Evolutionary conservation across 2,888 invertebrate species (phyloP), one percentile per base, ranked within the genome.

Genomic region (Trichogramma dendrolimi): DNA sequence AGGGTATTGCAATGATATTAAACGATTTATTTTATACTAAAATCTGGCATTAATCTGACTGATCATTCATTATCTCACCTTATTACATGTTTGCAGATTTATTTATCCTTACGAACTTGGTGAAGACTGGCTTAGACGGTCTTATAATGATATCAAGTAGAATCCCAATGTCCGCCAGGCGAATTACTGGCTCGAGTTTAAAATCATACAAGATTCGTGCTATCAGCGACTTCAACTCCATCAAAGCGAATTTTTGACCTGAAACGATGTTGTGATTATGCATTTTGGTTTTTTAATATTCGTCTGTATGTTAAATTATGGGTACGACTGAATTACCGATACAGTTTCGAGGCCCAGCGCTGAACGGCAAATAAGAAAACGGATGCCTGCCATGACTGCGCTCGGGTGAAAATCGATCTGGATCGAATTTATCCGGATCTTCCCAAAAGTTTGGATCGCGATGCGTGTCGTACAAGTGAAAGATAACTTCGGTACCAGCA

Each of bases 301-400:
- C 8, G 8, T 46, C n/a, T 3, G 46, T 46, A 10, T 27, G 27
- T 27, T 27, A 2, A 27, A 27, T 27, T 10, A 46, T 46, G 10
- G 46, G 46, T 46, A 46, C n/a, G 3, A 2, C 27, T 27, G 27
- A 27, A 27, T 72, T 79, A 86, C 87, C 88, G 67, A 88, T 87
- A 69, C 88, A 88, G 74, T 88, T 88, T 40, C 88, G 81, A 0
- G 85, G 84, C 4, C 88, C 88, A 0, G 86, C 87, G 71, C 87
- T 87, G 66, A 88, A 89, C 0, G 88, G 87, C 51, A 88, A 80
- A 70, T 85, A 88, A 0, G 85, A 82, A 71, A 83, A 88, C 0
- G 86, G 85, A 77, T 88, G 87, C 42, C 87, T 79, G 8, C 66
- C 67, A 27, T 65, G 42, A 0, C 53, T 57, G 38, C 65, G 69